Base-by-base conservation (phyloP, 1,140 invertebrate genomes). In the Dinothrombium tinctorium region DNA sequence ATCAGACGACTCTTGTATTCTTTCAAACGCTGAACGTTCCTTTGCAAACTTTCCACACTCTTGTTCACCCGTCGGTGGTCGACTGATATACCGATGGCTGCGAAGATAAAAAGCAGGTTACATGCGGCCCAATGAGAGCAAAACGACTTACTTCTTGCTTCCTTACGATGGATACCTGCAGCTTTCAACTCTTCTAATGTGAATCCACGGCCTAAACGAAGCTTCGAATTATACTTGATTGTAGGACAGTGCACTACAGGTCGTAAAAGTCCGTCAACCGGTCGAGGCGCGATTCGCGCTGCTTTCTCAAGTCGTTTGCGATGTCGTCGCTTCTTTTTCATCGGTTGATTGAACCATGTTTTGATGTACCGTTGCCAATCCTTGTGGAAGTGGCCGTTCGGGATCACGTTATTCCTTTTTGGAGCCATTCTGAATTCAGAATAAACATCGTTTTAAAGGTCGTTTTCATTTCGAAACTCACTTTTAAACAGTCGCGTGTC, bases 301-400 rank as follows among this genome's bases (percentile, higher is more conserved):
- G 90, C 90, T 63, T 98, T 98, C 60, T 81, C 80, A 14, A 89
- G 65, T 54, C 92, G 71, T 46, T 73, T 78, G 49, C 73, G 66
- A 50, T 74, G 75, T 47, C 94, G 71, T 41, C 90, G 69, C 47
- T 74, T 64, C 63, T 95, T 95, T 38, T 89, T 69, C 32, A 84
- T 86, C 36, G 94, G 90, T 59, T 99, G 92, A 56, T 98, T 89
- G 57, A 99, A 99, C 89, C 90, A 98, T 2, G 86, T 94, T 59
- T 80, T 92, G 4, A 98, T 87, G 60, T 77, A 82, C 36, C 75
- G 67, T 66, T 98, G 86, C 94, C 94, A 99, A 69, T 96, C 84
- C 67, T 99, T 99, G 64, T 92, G 92, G 69, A 96, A 99, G 67
- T 99, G 94, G 52, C 75, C 83, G 76, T 98, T 96, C 36, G 90